A percentile compares a stretch with the other conserved stretches of the same genome.
Evolutionary conservation across 2,113 vertebrate genomes (phyloP).

Genomic region (Collichthys lucidus): DNA sequence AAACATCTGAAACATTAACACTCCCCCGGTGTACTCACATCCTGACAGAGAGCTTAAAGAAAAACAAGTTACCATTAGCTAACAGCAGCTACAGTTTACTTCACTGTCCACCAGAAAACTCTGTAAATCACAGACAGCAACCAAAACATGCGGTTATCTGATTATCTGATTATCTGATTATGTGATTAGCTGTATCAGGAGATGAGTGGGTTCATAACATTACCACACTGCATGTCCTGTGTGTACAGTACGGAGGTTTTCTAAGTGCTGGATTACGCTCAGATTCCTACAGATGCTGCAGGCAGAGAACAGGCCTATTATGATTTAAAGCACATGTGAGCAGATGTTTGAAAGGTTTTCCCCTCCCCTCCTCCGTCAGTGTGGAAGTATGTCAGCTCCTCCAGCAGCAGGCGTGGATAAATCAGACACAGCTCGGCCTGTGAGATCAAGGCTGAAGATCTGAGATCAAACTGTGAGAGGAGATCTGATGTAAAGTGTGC

Average conservation of each 20-base stretch:
- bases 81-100: too few relatives aligned
- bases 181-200: background rate
- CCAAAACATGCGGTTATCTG: too few relatives aligned
- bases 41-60: too few relatives aligned
- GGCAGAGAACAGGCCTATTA: constrained; percentile 26
- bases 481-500: background rate
- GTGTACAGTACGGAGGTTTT: background rate
- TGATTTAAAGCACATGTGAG: background rate
- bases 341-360: constrained; percentile 1
- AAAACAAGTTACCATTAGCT: too few relatives aligned
- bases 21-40: too few relatives aligned
- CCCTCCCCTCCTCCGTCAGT: background rate
- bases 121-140: too few relatives aligned
- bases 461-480: background rate
- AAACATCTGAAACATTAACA: too few relatives aligned
- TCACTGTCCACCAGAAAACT: too few relatives aligned
- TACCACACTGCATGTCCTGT: background rate
- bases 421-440: constrained; percentile 41
- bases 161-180: too few relatives aligned
- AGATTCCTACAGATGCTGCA: constrained; percentile 22
- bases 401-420: constrained; percentile 32
- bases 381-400: too few relatives aligned
- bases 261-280: constrained; percentile 50
- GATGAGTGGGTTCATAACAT: background rate
- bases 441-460: constrained; percentile 1